These are phyloP conservation scores for Abscondita cerata DNA, from an alignment of 2,888 invertebrate species.

Conservation along the genomic window DNA sequence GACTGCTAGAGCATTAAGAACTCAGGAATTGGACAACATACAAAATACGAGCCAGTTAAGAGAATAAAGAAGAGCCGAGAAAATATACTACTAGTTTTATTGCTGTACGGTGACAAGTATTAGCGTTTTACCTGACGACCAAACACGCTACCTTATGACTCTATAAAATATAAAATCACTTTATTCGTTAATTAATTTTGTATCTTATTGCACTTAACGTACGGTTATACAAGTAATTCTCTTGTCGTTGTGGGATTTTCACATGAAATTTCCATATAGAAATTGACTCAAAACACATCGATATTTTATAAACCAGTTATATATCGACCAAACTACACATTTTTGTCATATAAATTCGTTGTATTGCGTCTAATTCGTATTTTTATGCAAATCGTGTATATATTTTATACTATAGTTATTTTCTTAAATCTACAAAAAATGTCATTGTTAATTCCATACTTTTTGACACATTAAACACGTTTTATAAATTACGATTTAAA, in stretches of 20 bases:
- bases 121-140: constrained; percentile 56
- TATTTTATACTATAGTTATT: too few species aligned
- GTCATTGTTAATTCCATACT: too few species aligned
- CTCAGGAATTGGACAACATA: constrained; percentile 57
- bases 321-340: background rate
- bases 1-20: constrained; percentile 56
- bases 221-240: background rate
- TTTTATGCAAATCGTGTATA: too few species aligned
- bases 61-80: constrained; percentile 57
- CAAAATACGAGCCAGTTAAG: constrained; percentile 59
- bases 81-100: constrained; percentile 58
- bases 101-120: constrained; percentile 55
- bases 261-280: background rate
- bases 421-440: too few species aligned
- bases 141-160: constrained; percentile 52
- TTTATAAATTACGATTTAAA: too few species aligned
- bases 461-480: too few species aligned
- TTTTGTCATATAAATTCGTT: too few species aligned
- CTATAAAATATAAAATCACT: constrained; percentile 56
- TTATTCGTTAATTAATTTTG: constrained; percentile 58
- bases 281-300: background rate
- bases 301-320: constrained; percentile 1
- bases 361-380: too few species aligned
- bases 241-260: background rate
- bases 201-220: constrained; percentile 50